phyloP scores from a whole-genome alignment of 2,797 vertebrate genomes.

The Pipistrellus nathusii region DNA sequence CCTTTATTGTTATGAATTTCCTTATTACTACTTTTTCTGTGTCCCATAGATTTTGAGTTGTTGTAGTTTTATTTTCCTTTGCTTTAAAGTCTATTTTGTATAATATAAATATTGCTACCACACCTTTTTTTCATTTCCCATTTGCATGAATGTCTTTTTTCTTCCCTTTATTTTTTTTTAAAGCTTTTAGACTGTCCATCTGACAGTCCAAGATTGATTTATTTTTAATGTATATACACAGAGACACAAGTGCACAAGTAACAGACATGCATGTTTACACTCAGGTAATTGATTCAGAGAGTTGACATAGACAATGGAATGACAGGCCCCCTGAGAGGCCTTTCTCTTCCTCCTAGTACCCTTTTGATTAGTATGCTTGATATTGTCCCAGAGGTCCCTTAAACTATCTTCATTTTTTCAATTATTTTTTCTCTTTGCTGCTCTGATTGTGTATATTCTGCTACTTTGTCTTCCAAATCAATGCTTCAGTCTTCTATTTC shows the following conservation, averaged over 20 bases:
- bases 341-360: neutral
- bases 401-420: too few relatives aligned
- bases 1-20: neutral
- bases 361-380: neutral
- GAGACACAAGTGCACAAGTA: neutral
- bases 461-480: neutral
- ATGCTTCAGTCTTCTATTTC: neutral
- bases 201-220: neutral
- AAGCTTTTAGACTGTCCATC: too few relatives aligned
- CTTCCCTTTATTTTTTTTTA: neutral
- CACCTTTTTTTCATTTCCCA: neutral
- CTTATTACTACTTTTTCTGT: neutral
- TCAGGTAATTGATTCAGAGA: fast-evolving
- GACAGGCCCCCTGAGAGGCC: neutral
- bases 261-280: neutral
- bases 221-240: fast-evolving
- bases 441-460: neutral
- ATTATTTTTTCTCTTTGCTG: too few relatives aligned
- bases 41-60: neutral
- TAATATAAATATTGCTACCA: neutral
- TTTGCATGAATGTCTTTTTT: neutral
- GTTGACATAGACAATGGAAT: fast-evolving
- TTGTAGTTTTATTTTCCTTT: neutral
- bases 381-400: too few relatives aligned
- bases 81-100: neutral